Percentiles rank a stretch among this genome's conserved stretches.
Evolutionary conservation across 2,113 vertebrate species (phyloP).

Genomic region (rat (Rattus norvegicus)): DNA sequence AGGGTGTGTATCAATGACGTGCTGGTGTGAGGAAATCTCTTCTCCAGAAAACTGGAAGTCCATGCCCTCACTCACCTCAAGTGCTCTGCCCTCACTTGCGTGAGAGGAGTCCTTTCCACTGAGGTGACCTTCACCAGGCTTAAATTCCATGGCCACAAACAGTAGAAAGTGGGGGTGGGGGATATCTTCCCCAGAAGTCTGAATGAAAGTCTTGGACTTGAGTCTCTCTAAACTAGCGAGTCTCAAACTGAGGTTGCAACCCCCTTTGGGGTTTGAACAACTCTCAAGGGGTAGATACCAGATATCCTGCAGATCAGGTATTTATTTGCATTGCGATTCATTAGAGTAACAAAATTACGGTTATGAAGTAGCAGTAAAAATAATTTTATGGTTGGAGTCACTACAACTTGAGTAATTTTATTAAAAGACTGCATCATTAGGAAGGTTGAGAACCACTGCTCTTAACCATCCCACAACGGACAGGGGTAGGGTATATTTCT

Average conservation of each 20-base stretch:
- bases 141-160: background rate
- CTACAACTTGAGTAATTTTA: background rate
- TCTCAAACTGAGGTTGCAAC: background rate
- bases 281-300: background rate
- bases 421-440: background rate
- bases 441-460: background rate
- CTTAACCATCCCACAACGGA: background rate
- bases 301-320: background rate
- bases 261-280: background rate
- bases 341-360: background rate
- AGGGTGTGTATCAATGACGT: background rate
- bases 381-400: background rate
- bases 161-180: background rate
- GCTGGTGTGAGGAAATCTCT: background rate
- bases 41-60: background rate
- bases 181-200: background rate
- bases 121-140: background rate
- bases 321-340: background rate
- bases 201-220: conserved; percentile 10
- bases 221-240: background rate
- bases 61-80: background rate
- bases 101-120: background rate
- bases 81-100: background rate
- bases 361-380: background rate
- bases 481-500: background rate